Evolutionary conservation across 1,140 invertebrate species (phyloP).

Genomic region (Brachionus koreanus): DNA sequence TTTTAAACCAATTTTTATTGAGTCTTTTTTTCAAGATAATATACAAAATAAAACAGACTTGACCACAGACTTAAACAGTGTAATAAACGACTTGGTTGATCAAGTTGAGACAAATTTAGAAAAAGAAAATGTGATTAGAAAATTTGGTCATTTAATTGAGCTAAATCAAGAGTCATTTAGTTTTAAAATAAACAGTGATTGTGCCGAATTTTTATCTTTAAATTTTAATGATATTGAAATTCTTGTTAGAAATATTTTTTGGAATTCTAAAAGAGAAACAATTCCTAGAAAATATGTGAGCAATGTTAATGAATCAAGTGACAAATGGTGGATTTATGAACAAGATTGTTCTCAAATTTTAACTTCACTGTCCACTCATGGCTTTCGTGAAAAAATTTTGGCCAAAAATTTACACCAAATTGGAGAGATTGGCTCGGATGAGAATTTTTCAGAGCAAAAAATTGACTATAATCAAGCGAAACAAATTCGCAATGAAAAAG

Average conservation of each 20-base stretch:
- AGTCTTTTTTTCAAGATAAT: not conserved
- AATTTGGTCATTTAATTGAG: constrained; percentile 12
- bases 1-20: not conserved
- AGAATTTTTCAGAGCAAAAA: not conserved
- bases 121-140: not conserved
- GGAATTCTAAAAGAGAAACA: constrained; percentile 49
- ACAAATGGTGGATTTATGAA: constrained; percentile 85
- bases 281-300: constrained; percentile 45
- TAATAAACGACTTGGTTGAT: not conserved
- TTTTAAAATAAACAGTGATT: not conserved
- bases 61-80: not conserved
- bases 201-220: not conserved
- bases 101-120: not conserved
- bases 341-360: constrained; percentile 72
- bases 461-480: not conserved
- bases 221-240: constrained; percentile 6
- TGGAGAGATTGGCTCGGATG: not conserved
- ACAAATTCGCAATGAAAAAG: not conserved
- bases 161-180: not conserved
- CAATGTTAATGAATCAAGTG: constrained; percentile 61
- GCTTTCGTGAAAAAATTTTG: constrained; percentile 79
- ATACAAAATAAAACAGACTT: not conserved
- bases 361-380: constrained; percentile 73
- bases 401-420: constrained; percentile 61
- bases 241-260: constrained; percentile 47